Conservation (phyloP, 2,113 vertebrate genomes). For the Erpornis zantholeuca region DNA sequence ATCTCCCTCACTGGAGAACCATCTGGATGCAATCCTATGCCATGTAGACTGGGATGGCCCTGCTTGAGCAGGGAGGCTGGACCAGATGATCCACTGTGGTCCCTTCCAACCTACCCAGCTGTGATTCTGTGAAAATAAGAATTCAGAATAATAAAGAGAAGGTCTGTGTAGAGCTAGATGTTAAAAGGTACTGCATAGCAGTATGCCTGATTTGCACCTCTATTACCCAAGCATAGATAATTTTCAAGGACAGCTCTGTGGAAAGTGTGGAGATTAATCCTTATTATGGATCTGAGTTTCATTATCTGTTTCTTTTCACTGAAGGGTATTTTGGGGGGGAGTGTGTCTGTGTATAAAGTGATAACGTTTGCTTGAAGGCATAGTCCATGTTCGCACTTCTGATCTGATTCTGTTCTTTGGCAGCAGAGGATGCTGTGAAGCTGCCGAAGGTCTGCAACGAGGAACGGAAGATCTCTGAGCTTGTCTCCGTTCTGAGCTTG, state of each 20-base stretch:
- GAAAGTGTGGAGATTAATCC: background rate
- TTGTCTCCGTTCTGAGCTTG: background rate
- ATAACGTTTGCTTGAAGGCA: fast-evolving
- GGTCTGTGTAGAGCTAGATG: background rate
- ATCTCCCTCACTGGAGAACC: background rate
- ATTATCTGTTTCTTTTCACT: background rate
- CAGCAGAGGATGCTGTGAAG: slow-evolving; percentile 34
- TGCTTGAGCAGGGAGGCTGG: background rate
- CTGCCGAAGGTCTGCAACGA: background rate
- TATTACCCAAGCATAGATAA: background rate
- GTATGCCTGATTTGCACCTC: background rate
- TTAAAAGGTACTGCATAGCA: background rate
- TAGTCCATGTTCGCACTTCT: background rate
- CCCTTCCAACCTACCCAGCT: background rate
- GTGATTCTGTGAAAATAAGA: background rate
- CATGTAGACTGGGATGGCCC: background rate
- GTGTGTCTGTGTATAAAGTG: background rate
- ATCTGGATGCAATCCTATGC: fast-evolving
- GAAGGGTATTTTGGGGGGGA: background rate
- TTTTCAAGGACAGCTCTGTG: background rate
- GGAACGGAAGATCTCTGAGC: background rate
- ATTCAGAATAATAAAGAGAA: background rate
- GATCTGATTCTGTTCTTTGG: background rate
- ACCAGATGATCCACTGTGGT: background rate
- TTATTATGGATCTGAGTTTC: background rate